Evolutionary conservation across 2,888 invertebrate species (phyloP).

Genomic region (Glaucopsyche alexis): DNA sequence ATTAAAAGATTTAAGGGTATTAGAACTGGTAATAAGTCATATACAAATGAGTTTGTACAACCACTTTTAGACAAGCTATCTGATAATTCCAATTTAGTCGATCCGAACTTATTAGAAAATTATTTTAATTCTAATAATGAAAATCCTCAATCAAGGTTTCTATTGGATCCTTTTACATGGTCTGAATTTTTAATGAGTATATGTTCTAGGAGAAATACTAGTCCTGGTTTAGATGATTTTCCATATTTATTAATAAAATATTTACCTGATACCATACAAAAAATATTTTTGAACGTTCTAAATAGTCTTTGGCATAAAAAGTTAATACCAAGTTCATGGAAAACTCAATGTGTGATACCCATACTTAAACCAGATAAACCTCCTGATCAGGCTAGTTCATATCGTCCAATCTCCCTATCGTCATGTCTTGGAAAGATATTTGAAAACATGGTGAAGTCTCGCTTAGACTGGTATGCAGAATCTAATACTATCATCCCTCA

Average conservation of each 20-base stretch:
- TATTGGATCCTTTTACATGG: too few species aligned
- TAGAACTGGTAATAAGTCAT: neutral
- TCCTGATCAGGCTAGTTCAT: constrained; percentile 34
- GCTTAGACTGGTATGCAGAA: too few species aligned
- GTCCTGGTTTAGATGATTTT: constrained; percentile 31
- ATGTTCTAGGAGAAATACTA: constrained; percentile 30
- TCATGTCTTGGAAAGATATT: constrained; percentile 35
- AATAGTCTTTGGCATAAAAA: constrained; percentile 34
- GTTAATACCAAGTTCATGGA: constrained; percentile 31
- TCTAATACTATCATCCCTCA: too few species aligned
- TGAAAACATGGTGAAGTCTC: neutral
- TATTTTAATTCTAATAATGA: too few species aligned
- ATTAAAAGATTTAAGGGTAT: neutral
- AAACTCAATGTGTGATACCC: constrained; percentile 34
- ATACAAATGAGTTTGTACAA: constrained; percentile 30
- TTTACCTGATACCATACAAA: too few species aligned
- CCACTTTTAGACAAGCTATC: constrained; percentile 25
- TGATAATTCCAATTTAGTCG: too few species aligned
- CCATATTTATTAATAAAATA: too few species aligned
- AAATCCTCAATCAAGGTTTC: too few species aligned
- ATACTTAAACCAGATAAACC: constrained; percentile 35
- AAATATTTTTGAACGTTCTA: constrained; percentile 22
- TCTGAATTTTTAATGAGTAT: constrained; percentile 23
- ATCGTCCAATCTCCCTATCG: constrained; percentile 35
- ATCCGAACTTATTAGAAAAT: too few species aligned